A percentile compares a stretch with the other conserved stretches of the same genome.
Evolutionary conservation across 2,113 vertebrate genomes (phyloP).

Genomic region (Smithornis capensis): DNA sequence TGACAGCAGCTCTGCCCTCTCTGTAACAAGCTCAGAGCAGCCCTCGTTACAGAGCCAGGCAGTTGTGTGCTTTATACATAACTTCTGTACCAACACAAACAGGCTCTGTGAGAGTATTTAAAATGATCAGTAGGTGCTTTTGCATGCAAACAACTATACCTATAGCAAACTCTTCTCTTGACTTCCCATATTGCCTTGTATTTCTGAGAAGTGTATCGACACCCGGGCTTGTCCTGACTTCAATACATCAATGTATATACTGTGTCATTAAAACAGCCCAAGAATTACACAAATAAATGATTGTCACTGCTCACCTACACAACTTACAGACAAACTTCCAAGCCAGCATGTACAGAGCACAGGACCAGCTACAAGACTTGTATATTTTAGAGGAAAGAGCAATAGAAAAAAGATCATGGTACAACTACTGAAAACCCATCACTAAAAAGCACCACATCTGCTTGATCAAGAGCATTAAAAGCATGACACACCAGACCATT

Average conservation of each 20-base stretch:
- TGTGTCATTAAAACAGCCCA: neutral
- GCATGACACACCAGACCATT: neutral
- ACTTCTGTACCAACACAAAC: neutral
- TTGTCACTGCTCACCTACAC: neutral
- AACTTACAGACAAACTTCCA: neutral
- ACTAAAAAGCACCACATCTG: neutral
- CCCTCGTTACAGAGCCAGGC: neutral
- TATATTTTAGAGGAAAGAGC: neutral
- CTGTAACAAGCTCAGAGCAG: neutral
- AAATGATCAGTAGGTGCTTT: fast-evolving
- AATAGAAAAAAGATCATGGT: neutral
- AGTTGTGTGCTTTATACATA: neutral
- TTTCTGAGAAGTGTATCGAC: neutral
- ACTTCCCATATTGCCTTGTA: neutral
- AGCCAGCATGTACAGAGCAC: neutral
- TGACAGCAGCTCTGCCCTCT: neutral
- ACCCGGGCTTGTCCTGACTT: neutral
- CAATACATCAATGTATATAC: neutral
- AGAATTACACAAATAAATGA: neutral
- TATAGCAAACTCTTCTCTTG: neutral
- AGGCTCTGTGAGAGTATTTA: neutral
- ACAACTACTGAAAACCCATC: neutral
- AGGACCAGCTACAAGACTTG: neutral
- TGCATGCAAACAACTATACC: neutral
- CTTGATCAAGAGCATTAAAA: neutral